Evolutionary conservation across 2,113 vertebrate species (phyloP).

Genomic region (Atherinomorus stipes): DNA sequence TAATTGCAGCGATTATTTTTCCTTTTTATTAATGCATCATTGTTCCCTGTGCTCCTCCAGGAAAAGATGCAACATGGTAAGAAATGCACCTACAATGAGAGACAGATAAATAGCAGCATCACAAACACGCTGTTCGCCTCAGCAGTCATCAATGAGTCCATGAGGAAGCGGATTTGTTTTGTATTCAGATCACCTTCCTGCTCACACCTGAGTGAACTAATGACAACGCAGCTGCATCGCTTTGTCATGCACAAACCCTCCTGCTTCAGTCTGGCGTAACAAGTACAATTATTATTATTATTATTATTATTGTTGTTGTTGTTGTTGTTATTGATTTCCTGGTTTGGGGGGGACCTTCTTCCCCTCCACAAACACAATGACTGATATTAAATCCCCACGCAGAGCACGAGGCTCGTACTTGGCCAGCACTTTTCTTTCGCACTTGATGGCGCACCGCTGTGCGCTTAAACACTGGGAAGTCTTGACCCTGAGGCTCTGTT

Average conservation of each 20-base stretch:
- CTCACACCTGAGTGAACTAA: conserved; percentile 56
- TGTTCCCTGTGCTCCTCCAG: conserved; percentile 8
- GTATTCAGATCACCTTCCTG: conserved; percentile 49
- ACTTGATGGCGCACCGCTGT: conserved; percentile 3
- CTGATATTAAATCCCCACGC: background rate
- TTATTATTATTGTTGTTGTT: background rate
- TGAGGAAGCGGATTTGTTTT: conserved; percentile 25
- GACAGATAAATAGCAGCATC: background rate
- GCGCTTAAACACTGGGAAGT: conserved; percentile 15
- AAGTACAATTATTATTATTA: background rate
- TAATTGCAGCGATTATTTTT: conserved; percentile 37
- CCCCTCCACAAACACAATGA: background rate
- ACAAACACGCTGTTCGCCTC: background rate
- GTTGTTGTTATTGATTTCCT: background rate
- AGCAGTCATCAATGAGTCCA: background rate
- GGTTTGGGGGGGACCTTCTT: background rate
- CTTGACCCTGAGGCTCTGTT: conserved; percentile 29
- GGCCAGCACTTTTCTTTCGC: background rate
- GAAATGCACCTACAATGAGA: background rate
- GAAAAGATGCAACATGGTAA: conserved; percentile 5
- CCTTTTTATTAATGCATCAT: conserved; percentile 1
- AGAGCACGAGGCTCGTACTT: background rate
- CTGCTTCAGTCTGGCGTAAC: background rate
- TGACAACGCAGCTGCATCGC: conserved; percentile 8
- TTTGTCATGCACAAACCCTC: background rate